Conservation (phyloP, 2,113 vertebrate genomes). For the Glaucidium brasilianum region DNA sequence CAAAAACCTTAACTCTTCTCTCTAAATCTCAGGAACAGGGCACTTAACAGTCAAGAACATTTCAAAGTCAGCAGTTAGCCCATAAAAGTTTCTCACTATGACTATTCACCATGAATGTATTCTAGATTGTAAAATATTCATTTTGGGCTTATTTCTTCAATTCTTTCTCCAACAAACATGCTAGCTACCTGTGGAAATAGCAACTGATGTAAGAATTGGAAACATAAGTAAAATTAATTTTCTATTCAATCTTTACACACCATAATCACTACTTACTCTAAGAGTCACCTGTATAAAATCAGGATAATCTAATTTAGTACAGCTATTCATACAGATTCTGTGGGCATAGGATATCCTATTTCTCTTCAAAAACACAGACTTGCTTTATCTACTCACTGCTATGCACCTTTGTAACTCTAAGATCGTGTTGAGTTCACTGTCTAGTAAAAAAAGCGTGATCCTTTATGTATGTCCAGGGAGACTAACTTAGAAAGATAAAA, state of each 20-base stretch:
- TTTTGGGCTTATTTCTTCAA: neutral
- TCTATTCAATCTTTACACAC: neutral
- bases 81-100: neutral
- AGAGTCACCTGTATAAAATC: neutral
- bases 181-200: neutral
- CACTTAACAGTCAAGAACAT: neutral
- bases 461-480: neutral
- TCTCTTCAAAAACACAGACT: neutral
- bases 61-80: neutral
- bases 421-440: neutral
- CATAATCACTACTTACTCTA: neutral
- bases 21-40: neutral
- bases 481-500: neutral
- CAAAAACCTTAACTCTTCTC: neutral
- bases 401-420: neutral
- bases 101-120: neutral
- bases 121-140: neutral
- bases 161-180: neutral
- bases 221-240: neutral
- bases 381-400: neutral
- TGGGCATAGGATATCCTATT: neutral
- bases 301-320: neutral
- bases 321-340: neutral
- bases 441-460: neutral
- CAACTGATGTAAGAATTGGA: neutral